Evolutionary conservation across 2,113 vertebrate genomes (phyloP), one percentile per base, ranked within the genome.

Genomic region (Petromus typicus): DNA sequence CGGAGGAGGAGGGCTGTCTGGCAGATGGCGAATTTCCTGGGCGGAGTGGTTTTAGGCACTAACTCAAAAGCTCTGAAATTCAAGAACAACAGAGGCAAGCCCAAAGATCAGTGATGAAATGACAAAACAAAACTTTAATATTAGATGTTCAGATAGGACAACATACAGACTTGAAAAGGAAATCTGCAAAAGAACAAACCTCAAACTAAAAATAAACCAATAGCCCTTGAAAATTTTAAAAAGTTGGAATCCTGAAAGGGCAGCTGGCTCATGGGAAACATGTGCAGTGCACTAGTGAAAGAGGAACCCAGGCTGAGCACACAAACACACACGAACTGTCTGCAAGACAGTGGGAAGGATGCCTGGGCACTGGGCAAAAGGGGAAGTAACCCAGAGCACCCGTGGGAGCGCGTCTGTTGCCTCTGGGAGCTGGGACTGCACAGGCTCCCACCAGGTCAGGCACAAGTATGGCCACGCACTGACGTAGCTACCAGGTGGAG

Each of bases 21-120:
- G 9, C 3, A 40, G 20, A 4, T 2, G 67, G 57, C 37, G 8
- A 10, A 23, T 3, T 20, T 25, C 9, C 69, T 23, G 37, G 7
- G 2, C 37, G 0, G 3, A 40, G 69, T 5, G 10, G 18, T 20
- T 2, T 2, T 0, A 37, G 37, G 37, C 25, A n/a, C n/a, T n/a
- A n/a, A n/a, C n/a, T n/a, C n/a, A n/a, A n/a, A n/a, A n/a, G 11
- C 4, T 20, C 17, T 23, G 37, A 71, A 40, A 23, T 37, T 40
- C 37, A 23, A 43, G 34, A n/a, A 20, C n/a, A 14, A 23, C 37
- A 20, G 17, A 71, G 69, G 22, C 37, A 43, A 40, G 43, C 22
- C 18, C 17, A 59, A 40, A 5, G 23, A 43, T 25, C 37, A 40
- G 25, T 5, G 11, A 71, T 23, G 37, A 25, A 71, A 71, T 23